phyloP scores from a whole-genome alignment of 2,797 vertebrate species.

The Champsocephalus gunnari region DNA sequence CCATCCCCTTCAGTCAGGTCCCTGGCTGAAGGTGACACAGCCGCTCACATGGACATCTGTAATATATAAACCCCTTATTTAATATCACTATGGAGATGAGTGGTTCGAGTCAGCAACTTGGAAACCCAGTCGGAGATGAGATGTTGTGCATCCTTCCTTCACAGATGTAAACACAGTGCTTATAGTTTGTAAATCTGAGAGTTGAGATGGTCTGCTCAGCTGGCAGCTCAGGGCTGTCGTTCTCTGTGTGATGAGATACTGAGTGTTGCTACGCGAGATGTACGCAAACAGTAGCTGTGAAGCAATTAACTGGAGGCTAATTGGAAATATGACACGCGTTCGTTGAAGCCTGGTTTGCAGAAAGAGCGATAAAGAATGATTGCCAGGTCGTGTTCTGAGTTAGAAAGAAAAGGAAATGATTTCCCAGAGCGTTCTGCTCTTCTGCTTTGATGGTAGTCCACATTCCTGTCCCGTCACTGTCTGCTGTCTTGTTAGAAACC shows the following conservation, averaged over 20 bases:
- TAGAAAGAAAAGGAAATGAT: constrained; percentile 29
- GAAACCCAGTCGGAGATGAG: background rate
- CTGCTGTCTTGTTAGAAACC: constrained; percentile 17
- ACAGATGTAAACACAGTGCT: background rate
- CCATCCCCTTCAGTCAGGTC: background rate
- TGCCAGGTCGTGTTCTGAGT: constrained; percentile 14
- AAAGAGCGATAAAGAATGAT: constrained; percentile 19
- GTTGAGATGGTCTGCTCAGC: background rate
- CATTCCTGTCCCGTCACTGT: constrained; percentile 7
- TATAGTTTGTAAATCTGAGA: background rate
- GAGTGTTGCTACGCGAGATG: constrained; percentile 56
- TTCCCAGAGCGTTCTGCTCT: background rate
- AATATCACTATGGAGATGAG: background rate
- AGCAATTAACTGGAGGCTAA: constrained; percentile 71
- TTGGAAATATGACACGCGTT: constrained; percentile 53
- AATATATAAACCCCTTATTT: background rate
- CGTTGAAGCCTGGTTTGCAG: constrained; percentile 38
- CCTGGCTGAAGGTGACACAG: background rate
- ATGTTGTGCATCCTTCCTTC: background rate
- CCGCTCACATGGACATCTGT: background rate
- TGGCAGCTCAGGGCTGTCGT: constrained; percentile 22
- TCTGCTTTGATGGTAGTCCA: background rate
- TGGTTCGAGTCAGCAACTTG: background rate
- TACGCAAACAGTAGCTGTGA: constrained; percentile 55
- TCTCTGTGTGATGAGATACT: constrained; percentile 58